Evolutionary conservation across 2,888 invertebrate species (phyloP).

Genomic region (Eristalis tenax): DNA sequence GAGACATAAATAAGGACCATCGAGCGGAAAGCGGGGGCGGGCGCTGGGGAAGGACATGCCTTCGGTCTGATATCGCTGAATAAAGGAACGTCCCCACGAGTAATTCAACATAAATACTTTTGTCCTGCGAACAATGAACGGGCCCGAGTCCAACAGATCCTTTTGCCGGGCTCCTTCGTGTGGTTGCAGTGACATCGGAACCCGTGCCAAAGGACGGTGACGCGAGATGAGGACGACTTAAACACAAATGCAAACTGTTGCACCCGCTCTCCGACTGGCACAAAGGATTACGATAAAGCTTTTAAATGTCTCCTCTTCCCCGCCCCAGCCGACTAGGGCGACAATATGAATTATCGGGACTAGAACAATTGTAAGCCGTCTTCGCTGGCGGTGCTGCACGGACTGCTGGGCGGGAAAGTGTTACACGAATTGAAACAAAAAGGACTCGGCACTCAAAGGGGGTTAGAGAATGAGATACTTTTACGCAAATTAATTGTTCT

Average conservation of each 20-base stretch:
- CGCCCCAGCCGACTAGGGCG: not conserved
- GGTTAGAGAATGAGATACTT: slow-evolving; percentile 62
- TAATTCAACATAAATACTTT: slow-evolving; percentile 70
- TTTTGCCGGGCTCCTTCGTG: slow-evolving; percentile 35
- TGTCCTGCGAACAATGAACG: slow-evolving; percentile 61
- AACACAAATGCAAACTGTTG: slow-evolving; percentile 60
- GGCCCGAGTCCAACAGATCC: slow-evolving; percentile 37
- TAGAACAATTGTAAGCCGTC: slow-evolving; percentile 51
- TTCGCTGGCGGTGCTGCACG: slow-evolving; percentile 2
- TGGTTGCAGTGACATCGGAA: slow-evolving; percentile 7
- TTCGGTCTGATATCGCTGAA: slow-evolving; percentile 36
- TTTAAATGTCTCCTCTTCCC: slow-evolving; percentile 50
- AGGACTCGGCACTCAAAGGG: slow-evolving; percentile 40
- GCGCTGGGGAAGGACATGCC: slow-evolving; percentile 9
- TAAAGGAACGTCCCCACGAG: slow-evolving; percentile 60
- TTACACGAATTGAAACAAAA: slow-evolving; percentile 27
- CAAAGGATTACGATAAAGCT: slow-evolving; percentile 66
- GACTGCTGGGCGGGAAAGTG: slow-evolving; percentile 8
- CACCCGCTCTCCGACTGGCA: slow-evolving; percentile 31
- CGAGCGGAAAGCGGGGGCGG: not conserved
- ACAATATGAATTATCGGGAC: slow-evolving; percentile 57
- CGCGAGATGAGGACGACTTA: not conserved
- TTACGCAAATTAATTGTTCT: slow-evolving; percentile 64
- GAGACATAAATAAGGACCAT: not conserved
- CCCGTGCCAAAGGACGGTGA: not conserved